Base-by-base conservation (phyloP, 2,888 invertebrate genomes). In the Troilus luridus region DNA sequence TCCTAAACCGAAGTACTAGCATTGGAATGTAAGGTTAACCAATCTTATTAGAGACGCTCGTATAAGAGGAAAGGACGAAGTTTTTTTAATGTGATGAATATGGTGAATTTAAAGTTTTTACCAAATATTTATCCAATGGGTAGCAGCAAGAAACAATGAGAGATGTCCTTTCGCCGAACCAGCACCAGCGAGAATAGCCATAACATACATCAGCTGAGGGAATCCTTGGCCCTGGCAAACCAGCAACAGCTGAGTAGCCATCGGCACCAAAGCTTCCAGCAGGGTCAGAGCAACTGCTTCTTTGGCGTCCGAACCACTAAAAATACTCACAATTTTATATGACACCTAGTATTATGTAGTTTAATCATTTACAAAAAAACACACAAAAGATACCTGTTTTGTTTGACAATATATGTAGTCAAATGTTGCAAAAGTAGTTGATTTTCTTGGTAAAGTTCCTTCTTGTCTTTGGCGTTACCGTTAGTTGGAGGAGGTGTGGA, bases 111-210 rank as follows among this genome's bases (percentile, higher is more conserved):
- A 77, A 77, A 85, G n/a, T 88, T 92, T 92, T 94, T 94, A 96
- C 94, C 97, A 97, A 12, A 96, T 94, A 91, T 97, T 96, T 2
- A 98, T 95, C 98, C 98, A 98, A 72, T 96, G 95, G 0, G 97
- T 96, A 17, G 96, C 95, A 0, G 98, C 97, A 64, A 97, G 96
- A 94, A 98, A 98, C 27, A 99, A 94, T 58, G 96, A 95, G 5
- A 96, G 95, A 94, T 99, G 98, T 0, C 98, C 98, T 88, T 95
- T 95, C 58, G 98, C 98, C 9, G 96, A 95, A 41, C 98, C 97
- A 41, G 98, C 97, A 94, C 98, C 98, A 0, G 98, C 98, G 92
- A 99, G 94, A 88, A 96, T 97, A 3, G 97, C 96, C 97, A 97
- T 97, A 9, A 97, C 96, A 91, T 95, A 95, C 95, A 97, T 96